Base-by-base conservation (phyloP, 37 sponge, comb jelly and placozoan genomes). In the Cladorhizidae sp. region DNA sequence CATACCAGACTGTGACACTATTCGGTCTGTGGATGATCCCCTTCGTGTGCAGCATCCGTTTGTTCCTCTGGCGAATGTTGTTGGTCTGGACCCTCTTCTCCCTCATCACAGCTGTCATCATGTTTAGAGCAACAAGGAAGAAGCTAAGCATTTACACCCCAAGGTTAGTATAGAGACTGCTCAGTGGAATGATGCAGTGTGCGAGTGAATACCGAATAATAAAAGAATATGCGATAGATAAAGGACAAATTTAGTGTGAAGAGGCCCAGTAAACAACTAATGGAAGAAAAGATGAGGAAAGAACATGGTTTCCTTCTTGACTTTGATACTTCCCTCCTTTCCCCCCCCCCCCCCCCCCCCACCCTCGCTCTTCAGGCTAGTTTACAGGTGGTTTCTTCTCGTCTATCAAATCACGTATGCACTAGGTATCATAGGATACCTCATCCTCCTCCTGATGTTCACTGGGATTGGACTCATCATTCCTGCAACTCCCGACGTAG, bases 351-450 rank as follows among this genome's bases (percentile, higher is more conserved):
- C 8, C 64, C 36, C 63, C 1, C 77, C 7, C 77, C 28, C 72
- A 7, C 61, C 38, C 64, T 28, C 49, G 25, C 72, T 59, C 54
- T 20, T 43, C 43, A 98, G 99, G 73, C 84, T 92, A 51, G 97
- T 98, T 22, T 98, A 98, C 74, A 64, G 95, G 28, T 98, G 99
- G 99, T 98, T 98, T 74, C 89, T 95, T 23, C 73, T 91, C 40
- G 80, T 91, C 65, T 92, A 98, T 71, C 95, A 94, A 40, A 78
- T 59, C 64, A 92, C 90, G 1, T 91, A 91, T 64, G 88, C 72
- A 0, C 57, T 96, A 22, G 99, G 93, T 0, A 74, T 98, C 40
- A 31, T 92, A 25, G 97, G 97, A 40, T 98, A 98, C 80, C 33
- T 96, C 64, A 57, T 95, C 29, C 73, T 98, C 61, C 59, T 93